A percentile compares a stretch with the other conserved stretches of the same genome.
These are phyloP conservation scores for Geotrypetes seraphini DNA, from an alignment of 2,797 vertebrate species.

Conservation along the genomic window DNA sequence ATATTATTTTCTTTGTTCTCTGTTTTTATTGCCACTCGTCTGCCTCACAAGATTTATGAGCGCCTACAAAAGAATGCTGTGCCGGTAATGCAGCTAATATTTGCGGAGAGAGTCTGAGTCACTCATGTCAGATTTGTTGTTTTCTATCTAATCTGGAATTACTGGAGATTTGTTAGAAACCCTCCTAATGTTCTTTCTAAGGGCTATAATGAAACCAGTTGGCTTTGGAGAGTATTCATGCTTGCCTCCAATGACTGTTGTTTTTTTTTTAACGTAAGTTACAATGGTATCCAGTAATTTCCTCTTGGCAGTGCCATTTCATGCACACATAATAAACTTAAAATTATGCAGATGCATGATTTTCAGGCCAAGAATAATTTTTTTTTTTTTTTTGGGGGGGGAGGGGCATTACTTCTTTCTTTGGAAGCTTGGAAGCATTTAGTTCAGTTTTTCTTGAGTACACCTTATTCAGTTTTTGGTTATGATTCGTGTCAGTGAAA, in stretches of 20 bases:
- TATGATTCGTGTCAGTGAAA: no score
- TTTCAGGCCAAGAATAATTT: conserved; percentile 9
- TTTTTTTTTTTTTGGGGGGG: no score
- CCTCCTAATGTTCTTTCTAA: conserved; percentile 14
- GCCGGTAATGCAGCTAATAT: no score
- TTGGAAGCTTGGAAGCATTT: no score
- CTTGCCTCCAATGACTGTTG: conserved; percentile 28
- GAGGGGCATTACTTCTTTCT: conserved; percentile 11
- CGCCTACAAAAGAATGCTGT: no score
- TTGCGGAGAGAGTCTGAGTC: not conserved
- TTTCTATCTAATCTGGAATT: conserved; percentile 20
- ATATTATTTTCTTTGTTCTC: no score
- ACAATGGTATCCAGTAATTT: conserved; percentile 31
- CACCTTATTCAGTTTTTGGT: no score
- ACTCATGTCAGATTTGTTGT: conserved; percentile 8
- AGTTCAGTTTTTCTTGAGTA: no score
- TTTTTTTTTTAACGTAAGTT: conserved; percentile 23
- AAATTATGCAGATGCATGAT: conserved; percentile 13
- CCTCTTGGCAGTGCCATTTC: conserved; percentile 29
- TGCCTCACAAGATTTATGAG: no score
- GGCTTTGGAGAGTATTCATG: conserved; percentile 24
- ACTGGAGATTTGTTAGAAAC: not conserved
- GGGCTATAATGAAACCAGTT: conserved; percentile 10
- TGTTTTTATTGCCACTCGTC: no score
- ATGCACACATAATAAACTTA: conserved; percentile 38